phyloP scores from a whole-genome alignment of 2,113 vertebrate genomes.

The Cepphus grylle region DNA sequence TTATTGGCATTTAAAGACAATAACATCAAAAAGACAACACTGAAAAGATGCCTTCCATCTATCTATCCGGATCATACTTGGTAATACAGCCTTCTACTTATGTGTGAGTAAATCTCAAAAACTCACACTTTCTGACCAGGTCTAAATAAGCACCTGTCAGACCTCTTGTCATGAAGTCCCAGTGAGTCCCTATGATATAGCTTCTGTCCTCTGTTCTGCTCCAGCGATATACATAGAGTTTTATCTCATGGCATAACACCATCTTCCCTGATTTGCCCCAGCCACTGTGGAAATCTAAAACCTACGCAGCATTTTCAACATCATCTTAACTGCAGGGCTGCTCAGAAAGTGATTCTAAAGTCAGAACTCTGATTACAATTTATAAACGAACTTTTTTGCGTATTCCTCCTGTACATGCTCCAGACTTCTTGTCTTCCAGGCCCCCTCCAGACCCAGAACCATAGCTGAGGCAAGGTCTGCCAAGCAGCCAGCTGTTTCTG shows the following conservation, averaged over 20 bases:
- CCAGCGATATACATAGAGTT: not conserved
- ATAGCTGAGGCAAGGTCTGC: not conserved
- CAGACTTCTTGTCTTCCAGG: not conserved
- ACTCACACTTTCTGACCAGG: not conserved
- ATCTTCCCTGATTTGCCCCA: not conserved
- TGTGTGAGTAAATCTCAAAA: not conserved
- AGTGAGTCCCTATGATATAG: not conserved
- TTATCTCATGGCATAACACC: not conserved
- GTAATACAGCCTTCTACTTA: not conserved
- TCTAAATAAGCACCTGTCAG: not conserved
- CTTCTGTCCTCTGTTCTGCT: not conserved
- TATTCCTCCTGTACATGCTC: not conserved
- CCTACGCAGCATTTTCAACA: not conserved
- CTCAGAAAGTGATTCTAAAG: not conserved
- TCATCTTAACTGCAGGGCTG: not conserved
- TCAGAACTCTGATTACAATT: not conserved
- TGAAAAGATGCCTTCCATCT: not conserved
- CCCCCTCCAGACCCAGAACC: not conserved
- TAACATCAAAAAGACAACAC: not conserved
- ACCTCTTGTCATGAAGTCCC: not conserved
- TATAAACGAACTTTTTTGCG: not conserved
- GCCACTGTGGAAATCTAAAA: not conserved
- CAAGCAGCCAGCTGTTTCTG: not conserved
- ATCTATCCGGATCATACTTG: not conserved
- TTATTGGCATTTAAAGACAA: not conserved